Evolutionary conservation across 2,113 vertebrate genomes (phyloP).

Genomic region (Phylloscopus trochiloides): DNA sequence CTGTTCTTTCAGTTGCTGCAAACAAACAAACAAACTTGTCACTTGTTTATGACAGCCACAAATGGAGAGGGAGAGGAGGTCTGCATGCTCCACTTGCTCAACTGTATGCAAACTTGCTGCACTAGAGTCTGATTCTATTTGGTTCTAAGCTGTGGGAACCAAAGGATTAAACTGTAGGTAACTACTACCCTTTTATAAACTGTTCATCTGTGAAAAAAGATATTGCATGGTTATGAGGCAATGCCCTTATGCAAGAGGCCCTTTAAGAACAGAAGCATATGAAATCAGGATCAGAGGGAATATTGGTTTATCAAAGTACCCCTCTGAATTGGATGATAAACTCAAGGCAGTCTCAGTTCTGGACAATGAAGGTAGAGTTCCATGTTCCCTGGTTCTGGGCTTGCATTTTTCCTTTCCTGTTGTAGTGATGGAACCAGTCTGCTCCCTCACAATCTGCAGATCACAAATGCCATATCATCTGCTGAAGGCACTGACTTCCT

Average conservation of each 20-base stretch:
- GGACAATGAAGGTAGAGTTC: background rate
- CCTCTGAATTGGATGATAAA: background rate
- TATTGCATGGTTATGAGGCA: background rate
- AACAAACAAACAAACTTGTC: background rate
- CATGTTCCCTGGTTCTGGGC: background rate
- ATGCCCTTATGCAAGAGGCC: background rate
- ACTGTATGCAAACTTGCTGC: background rate
- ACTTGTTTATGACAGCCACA: background rate
- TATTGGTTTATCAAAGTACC: background rate
- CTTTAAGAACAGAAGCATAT: background rate
- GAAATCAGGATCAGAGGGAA: background rate
- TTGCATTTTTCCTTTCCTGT: background rate
- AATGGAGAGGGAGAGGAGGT: background rate
- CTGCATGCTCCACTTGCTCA: background rate
- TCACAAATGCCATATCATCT: background rate
- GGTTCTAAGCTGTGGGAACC: background rate
- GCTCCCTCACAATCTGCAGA: background rate
- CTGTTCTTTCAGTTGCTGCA: conserved; percentile 96
- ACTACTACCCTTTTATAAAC: background rate
- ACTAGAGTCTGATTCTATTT: background rate
- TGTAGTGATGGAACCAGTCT: background rate
- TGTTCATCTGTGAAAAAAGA: background rate
- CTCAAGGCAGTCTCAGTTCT: background rate
- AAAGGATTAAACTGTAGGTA: background rate
- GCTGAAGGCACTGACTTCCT: background rate